phyloP scores from a whole-genome alignment of 2,113 vertebrate species.

The Stigmatopora nigra region DNA sequence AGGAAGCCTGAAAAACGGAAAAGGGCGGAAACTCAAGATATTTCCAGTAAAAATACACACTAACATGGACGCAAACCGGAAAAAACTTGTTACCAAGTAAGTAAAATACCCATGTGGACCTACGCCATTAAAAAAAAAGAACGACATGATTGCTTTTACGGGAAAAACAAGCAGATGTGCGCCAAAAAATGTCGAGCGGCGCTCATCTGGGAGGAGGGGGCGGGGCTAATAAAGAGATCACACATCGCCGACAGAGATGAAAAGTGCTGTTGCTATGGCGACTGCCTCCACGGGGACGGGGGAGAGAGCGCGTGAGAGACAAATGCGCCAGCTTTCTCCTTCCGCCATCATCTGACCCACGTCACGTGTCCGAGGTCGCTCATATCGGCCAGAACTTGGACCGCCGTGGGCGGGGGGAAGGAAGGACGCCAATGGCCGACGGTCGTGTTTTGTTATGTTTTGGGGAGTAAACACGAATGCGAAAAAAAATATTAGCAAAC shows the following conservation, averaged over 20 bases:
- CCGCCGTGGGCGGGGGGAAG: too few relatives aligned
- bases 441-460: too few relatives aligned
- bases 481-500: too few relatives aligned
- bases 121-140: neutral
- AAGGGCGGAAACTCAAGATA: too few relatives aligned
- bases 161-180: neutral
- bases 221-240: conserved; percentile 3
- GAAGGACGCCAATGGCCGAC: too few relatives aligned
- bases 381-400: too few relatives aligned
- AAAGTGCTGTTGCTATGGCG: neutral
- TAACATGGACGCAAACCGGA: conserved; percentile 12
- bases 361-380: too few relatives aligned
- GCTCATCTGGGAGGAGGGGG: neutral
- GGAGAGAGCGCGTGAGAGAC: neutral
- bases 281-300: neutral
- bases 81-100: too few relatives aligned
- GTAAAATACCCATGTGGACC: too few relatives aligned
- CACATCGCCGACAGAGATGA: neutral
- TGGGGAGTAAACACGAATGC: too few relatives aligned
- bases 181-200: neutral
- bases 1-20: conserved; percentile 78
- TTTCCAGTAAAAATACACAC: neutral
- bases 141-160: neutral
- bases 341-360: too few relatives aligned
- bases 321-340: neutral